phyloP scores from a whole-genome alignment of 2,113 vertebrate species.

The Myocastor coypus region DNA sequence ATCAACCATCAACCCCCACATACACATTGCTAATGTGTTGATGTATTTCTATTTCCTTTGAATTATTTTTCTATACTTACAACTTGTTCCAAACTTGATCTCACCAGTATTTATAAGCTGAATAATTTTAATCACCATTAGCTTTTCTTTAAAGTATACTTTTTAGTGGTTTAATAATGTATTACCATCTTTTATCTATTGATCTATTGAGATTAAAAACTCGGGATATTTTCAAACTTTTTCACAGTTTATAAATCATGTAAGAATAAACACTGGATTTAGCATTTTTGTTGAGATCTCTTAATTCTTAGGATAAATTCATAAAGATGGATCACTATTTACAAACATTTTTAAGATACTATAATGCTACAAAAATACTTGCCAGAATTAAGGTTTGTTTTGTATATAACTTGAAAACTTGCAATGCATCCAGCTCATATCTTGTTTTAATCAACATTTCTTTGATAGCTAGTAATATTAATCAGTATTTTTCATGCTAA shows the following conservation, averaged over 20 bases:
- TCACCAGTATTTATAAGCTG: slow-evolving; percentile 24
- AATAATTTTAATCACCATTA: not conserved
- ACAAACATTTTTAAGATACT: slow-evolving; percentile 11
- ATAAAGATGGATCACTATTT: not conserved
- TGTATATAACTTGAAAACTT: slow-evolving; percentile 34
- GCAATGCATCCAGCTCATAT: not conserved
- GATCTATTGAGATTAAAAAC: not conserved
- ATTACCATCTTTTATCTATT: not conserved
- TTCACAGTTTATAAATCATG: not conserved
- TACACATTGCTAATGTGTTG: not conserved
- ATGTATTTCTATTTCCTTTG: not conserved
- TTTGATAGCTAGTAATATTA: not conserved
- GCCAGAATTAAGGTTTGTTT: not conserved
- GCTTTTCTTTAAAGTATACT: not conserved
- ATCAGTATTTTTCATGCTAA: not conserved
- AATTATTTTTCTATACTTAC: not conserved
- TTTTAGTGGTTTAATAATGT: not conserved
- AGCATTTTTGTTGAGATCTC: not conserved
- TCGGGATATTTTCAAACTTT: not conserved
- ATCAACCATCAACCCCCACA: not conserved
- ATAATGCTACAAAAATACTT: not conserved
- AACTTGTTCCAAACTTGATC: not conserved
- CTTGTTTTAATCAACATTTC: not conserved
- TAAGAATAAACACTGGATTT: not conserved
- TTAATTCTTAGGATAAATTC: not conserved